A percentile compares a stretch with the other conserved stretches of the same genome.
Evolutionary conservation across 2,113 vertebrate species (phyloP).

Genomic region (Phoenicopterus ruber): DNA sequence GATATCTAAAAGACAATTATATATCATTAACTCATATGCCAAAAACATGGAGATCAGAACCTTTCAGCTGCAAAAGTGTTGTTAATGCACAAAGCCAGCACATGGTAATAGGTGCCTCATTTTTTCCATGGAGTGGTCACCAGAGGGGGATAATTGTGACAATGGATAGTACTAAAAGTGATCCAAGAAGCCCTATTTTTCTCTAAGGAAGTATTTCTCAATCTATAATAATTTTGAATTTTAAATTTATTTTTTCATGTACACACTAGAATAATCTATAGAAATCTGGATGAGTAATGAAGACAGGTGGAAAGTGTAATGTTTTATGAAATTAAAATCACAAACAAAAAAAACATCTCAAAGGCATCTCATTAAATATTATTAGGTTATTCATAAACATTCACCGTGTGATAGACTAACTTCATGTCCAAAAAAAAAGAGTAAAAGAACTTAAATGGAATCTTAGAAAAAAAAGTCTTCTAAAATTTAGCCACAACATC

Average conservation of each 20-base stretch:
- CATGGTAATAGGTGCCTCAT: neutral
- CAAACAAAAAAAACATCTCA: neutral
- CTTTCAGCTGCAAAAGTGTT: neutral
- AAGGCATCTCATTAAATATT: neutral
- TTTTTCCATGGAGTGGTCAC: neutral
- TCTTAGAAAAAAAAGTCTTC: neutral
- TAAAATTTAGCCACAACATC: neutral
- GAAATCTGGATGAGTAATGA: neutral
- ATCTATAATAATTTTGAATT: neutral
- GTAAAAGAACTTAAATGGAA: neutral
- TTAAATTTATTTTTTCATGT: neutral
- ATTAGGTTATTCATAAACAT: neutral
- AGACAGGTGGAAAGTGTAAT: neutral
- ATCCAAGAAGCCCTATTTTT: neutral
- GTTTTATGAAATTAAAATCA: neutral
- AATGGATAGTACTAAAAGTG: neutral
- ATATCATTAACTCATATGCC: neutral
- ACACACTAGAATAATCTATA: neutral
- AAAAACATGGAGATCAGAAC: neutral
- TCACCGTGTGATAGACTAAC: neutral
- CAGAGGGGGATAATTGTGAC: neutral
- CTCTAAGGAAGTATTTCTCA: neutral
- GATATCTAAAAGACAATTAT: neutral
- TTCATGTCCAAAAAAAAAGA: neutral
- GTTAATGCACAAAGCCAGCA: neutral